Conservation (phyloP, 2,888 invertebrate genomes). For the Sipha maydis region DNA sequence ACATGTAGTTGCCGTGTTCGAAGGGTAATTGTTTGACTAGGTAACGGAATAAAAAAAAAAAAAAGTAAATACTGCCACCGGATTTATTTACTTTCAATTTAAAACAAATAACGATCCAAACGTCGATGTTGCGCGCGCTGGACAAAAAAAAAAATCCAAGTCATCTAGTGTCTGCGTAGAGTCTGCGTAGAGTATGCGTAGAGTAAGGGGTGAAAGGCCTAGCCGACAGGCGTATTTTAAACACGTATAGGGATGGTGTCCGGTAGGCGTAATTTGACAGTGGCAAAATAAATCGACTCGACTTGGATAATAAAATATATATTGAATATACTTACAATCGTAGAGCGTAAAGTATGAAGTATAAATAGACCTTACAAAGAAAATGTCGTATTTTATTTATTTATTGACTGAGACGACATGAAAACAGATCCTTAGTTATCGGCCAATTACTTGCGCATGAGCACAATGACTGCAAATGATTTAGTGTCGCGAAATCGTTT, state of each 20-base stretch:
- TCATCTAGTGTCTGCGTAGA: neutral
- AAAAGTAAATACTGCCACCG: neutral
- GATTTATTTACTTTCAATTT: neutral
- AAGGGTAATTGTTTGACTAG: neutral
- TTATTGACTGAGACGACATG: too few relatives aligned
- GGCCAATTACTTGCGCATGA: too few relatives aligned
- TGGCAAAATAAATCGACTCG: constrained; percentile 31
- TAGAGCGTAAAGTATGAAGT: neutral
- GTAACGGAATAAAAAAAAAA: neutral
- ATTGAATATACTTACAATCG: neutral
- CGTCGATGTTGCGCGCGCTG: neutral
- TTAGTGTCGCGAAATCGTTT: too few relatives aligned
- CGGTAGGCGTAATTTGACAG: constrained; percentile 42
- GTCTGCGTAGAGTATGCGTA: neutral
- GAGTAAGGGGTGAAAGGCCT: neutral
- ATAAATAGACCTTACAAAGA: too few relatives aligned
- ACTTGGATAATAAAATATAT: neutral
- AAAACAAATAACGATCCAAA: neutral
- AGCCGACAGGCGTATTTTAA: constrained; percentile 26
- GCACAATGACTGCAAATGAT: too few relatives aligned
- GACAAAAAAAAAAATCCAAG: neutral
- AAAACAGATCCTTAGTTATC: too few relatives aligned
- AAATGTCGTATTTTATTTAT: too few relatives aligned
- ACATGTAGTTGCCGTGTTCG: neutral
- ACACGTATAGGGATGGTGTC: constrained; percentile 14